Conservation (phyloP, 2,797 vertebrate species). For the Syngnathus rostellatus region DNA sequence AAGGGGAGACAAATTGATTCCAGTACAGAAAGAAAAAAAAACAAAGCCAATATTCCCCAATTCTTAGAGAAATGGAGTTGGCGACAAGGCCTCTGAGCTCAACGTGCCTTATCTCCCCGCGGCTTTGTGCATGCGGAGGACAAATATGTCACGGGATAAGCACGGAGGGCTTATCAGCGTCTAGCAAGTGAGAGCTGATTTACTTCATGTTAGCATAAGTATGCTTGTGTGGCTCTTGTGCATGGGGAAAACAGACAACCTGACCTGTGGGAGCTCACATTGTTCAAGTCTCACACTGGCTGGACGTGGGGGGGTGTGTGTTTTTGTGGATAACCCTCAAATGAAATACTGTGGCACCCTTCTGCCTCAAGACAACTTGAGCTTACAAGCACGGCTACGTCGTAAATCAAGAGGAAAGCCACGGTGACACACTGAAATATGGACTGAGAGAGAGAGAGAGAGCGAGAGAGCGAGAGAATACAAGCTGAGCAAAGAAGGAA, state of each 20-base stretch:
- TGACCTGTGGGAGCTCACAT: neutral
- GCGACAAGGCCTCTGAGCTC: neutral
- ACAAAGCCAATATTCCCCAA: neutral
- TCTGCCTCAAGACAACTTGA: constrained; percentile 38
- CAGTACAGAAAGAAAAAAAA: no score
- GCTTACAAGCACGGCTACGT: constrained; percentile 31
- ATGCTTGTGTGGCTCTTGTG: neutral
- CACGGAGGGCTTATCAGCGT: neutral
- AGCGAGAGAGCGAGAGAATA: neutral
- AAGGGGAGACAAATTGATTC: no score
- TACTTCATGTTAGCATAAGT: constrained; percentile 1
- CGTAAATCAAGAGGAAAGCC: constrained; percentile 41
- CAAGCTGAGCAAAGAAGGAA: neutral
- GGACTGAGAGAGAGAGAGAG: no score
- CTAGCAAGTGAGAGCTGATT: constrained; percentile 1
- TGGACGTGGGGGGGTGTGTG: neutral
- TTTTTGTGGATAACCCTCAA: constrained; percentile 12
- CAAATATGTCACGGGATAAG: neutral
- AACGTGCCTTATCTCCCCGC: neutral
- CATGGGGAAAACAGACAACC: neutral
- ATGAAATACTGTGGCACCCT: constrained; percentile 36
- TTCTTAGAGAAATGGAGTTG: neutral
- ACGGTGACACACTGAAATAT: constrained; percentile 14
- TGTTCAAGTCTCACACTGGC: neutral
- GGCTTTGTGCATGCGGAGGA: neutral